Base-by-base conservation (phyloP, 2,888 invertebrate species). In the Noctua pronuba region DNA sequence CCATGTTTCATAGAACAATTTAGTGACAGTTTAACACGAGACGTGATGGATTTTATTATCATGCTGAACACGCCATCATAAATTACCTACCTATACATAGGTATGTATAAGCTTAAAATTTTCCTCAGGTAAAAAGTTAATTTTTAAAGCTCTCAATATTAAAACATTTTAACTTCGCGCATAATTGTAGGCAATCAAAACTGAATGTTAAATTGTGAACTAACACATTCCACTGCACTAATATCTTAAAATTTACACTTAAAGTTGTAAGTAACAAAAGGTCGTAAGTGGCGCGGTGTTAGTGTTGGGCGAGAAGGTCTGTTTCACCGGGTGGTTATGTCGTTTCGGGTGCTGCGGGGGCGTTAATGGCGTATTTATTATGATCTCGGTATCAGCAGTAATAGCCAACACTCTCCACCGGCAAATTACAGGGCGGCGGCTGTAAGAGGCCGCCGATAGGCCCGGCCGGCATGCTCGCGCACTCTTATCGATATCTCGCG, bases 361-460 rank as follows among this genome's bases (percentile, higher is more conserved):
- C 96, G 96, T 96, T 96, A 96, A 96, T 96, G 95, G 96, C 94
- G 96, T 96, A 96, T 96, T 96, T 96, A 96, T 96, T 96, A 96
- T 96, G 96, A 96, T 96, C 96, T 95, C 94, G 95, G 96, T 96
- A 96, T 96, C 96, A 95, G 94, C 94, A 92, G 95, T 96, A 96
- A 96, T 96, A 95, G 96, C 96, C 96, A 95, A 95, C 96, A 96
- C 96, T 96, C 95, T 95, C 95, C 94, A 96, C 92, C 94, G 93
- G 95, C 96, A 97, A 97, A 97, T 97, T 97, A 97, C 96, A 97
- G 96, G 96, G 97, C 97, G 96, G 96, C 95, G 88, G 90, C 88
- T 92, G 93, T 94, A 88, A 94, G 93, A 95, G 93, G 89, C 90
- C 91, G 93, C 91, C 92, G 93, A 93, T 94, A 94, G 94, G 92